Conservation (phyloP, 2,113 vertebrate species). For the Misgurnus anguillicaudatus region DNA sequence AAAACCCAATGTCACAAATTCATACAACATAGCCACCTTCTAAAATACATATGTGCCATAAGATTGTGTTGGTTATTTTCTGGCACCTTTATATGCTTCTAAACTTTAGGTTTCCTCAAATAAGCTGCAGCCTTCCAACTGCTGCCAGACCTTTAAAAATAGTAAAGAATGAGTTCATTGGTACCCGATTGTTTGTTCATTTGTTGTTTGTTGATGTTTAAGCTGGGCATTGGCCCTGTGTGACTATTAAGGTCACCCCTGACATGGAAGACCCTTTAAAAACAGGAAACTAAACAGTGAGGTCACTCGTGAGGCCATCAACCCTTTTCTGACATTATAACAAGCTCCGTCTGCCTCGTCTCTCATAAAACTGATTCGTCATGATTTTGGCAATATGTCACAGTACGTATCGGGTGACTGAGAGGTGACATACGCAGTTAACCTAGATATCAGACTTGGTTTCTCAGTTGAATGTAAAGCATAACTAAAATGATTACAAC, state of each 20-base stretch:
- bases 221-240: background rate
- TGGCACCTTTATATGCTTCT: background rate
- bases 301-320: constrained; percentile 7
- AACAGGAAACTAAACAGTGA: constrained; percentile 26
- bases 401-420: constrained; percentile 17
- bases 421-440: background rate
- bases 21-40: no score
- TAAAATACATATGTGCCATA: no score
- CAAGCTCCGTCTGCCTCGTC: background rate
- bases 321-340: background rate
- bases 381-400: background rate
- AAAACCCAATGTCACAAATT: no score
- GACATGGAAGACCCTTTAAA: constrained; percentile 20
- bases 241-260: background rate
- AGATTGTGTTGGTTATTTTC: no score
- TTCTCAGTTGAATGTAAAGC: background rate
- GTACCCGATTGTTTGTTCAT: background rate
- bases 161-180: background rate
- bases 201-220: constrained; percentile 13
- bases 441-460: background rate
- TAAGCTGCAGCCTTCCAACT: background rate
- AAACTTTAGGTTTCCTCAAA: no score
- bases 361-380: constrained; percentile 9
- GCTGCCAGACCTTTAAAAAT: background rate
- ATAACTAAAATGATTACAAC: background rate